Percentiles rank a stretch among this genome's conserved stretches.
Conservation (phyloP, 2,888 invertebrate species). For the Lycocerus yunnanus region DNA sequence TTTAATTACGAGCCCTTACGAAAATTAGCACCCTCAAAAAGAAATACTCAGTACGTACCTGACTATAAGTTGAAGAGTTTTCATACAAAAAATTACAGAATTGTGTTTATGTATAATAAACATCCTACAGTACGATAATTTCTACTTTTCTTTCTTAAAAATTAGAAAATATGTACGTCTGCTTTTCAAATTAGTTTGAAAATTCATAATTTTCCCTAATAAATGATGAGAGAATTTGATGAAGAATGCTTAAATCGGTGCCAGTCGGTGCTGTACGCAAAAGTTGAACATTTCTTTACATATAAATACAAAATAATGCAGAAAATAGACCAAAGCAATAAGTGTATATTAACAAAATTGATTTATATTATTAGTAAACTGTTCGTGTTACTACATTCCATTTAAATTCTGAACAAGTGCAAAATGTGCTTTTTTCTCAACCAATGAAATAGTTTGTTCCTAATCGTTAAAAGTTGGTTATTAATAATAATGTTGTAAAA, state of each 20-base stretch:
- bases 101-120: too few species aligned
- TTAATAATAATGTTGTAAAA: background rate
- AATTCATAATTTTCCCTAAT: slow-evolving; percentile 30
- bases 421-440: background rate
- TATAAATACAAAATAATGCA: slow-evolving; percentile 28
- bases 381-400: slow-evolving; percentile 5
- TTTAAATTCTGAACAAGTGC: background rate
- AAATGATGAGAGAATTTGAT: slow-evolving; percentile 32
- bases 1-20: too few species aligned
- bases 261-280: slow-evolving; percentile 28
- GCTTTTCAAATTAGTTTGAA: slow-evolving; percentile 1
- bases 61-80: too few species aligned
- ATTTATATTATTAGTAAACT: slow-evolving; percentile 14
- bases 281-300: slow-evolving; percentile 15
- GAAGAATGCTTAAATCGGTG: slow-evolving; percentile 25
- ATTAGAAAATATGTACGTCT: background rate
- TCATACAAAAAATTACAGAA: background rate
- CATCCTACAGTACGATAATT: background rate
- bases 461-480: background rate
- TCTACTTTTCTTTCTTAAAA: background rate
- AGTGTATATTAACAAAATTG: slow-evolving; percentile 17
- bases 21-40: too few species aligned
- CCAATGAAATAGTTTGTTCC: background rate
- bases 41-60: too few species aligned
- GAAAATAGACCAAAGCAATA: slow-evolving; percentile 16